Evolutionary conservation across 1,140 invertebrate genomes (phyloP).

Genomic region (Camponotus pennsylvanicus): DNA sequence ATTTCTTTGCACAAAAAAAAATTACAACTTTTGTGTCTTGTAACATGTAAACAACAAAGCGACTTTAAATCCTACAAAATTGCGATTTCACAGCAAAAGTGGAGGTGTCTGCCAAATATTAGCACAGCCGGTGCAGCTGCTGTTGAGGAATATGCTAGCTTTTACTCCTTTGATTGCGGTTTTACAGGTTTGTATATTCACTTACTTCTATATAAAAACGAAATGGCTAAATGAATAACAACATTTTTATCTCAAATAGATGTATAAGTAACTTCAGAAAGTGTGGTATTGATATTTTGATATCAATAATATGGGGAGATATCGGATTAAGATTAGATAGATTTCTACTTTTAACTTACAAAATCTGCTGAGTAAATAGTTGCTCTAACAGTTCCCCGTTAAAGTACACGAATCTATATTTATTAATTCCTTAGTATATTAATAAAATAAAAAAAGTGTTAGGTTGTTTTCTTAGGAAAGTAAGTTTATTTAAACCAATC

Average conservation of each 20-base stretch:
- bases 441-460: too few species aligned
- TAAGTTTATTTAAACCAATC: too few species aligned
- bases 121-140: constrained; percentile 73
- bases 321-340: constrained; percentile 70
- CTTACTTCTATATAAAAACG: constrained; percentile 10
- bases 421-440: neutral
- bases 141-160: constrained; percentile 32
- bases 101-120: constrained; percentile 73
- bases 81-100: constrained; percentile 17
- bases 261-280: neutral
- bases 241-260: constrained; percentile 16
- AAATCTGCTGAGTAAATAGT: constrained; percentile 29
- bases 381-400: neutral
- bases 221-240: neutral
- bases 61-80: constrained; percentile 51
- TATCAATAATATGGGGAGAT: neutral
- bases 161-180: neutral
- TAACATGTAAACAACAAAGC: constrained; percentile 17
- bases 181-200: constrained; percentile 3
- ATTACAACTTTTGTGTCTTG: constrained; percentile 10
- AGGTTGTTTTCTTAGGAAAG: too few species aligned
- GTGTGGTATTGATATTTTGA: constrained; percentile 36
- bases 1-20: neutral
- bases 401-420: neutral
- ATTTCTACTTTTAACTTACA: constrained; percentile 56